Evolutionary conservation across 2,888 invertebrate species (phyloP).

Genomic region (Heteropelma amictum): DNA sequence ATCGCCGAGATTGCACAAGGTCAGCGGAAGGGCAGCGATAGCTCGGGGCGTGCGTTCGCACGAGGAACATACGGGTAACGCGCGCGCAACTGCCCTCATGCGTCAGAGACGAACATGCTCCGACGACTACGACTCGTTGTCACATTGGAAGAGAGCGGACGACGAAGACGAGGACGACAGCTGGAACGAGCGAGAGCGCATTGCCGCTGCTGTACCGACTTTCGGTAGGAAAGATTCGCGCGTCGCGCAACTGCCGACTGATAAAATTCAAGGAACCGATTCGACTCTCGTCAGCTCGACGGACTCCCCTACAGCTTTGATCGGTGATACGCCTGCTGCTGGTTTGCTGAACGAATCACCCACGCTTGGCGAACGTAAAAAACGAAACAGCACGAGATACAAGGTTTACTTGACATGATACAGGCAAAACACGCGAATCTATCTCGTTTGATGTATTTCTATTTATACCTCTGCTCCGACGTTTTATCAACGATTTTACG

Average conservation of each 20-base stretch:
- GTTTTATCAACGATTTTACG: too few relatives aligned
- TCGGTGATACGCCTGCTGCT: too few relatives aligned
- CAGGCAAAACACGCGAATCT: neutral
- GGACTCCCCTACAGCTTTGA: too few relatives aligned
- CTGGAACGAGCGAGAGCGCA: slow-evolving; percentile 36
- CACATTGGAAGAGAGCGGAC: slow-evolving; percentile 10
- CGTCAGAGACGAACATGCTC: slow-evolving; percentile 67
- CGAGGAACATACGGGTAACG: slow-evolving; percentile 19
- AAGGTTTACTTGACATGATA: slow-evolving; percentile 65
- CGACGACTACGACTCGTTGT: slow-evolving; percentile 66
- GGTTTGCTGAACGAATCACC: neutral
- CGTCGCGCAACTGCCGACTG: slow-evolving; percentile 45
- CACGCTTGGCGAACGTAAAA: slow-evolving; percentile 54
- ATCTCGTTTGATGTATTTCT: neutral
- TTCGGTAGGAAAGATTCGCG: slow-evolving; percentile 53
- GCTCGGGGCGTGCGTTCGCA: slow-evolving; percentile 47
- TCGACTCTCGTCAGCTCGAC: too few relatives aligned
- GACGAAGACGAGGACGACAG: slow-evolving; percentile 16
- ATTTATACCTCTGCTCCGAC: too few relatives aligned
- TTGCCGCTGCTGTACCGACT: neutral
- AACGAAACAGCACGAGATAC: slow-evolving; percentile 70
- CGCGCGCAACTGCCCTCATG: slow-evolving; percentile 29
- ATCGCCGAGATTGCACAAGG: slow-evolving; percentile 61
- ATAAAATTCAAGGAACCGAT: too few relatives aligned
- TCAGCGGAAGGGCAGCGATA: slow-evolving; percentile 60